These are phyloP conservation scores for Nezara viridula DNA, from an alignment of 2,888 invertebrate species.

Conservation along the genomic window DNA sequence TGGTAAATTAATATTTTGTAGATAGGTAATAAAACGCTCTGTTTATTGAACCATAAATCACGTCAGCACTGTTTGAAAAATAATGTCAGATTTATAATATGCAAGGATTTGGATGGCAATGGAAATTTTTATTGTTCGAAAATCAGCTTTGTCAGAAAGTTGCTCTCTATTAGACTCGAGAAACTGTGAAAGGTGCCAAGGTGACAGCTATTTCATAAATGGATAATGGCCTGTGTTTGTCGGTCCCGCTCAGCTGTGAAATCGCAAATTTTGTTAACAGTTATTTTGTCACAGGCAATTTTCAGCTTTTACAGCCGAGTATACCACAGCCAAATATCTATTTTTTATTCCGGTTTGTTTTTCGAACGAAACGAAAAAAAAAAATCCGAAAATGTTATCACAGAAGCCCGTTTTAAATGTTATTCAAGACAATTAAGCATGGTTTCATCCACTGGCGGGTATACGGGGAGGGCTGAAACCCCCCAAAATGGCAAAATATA, in stretches of 20 bases:
- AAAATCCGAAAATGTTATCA: background rate
- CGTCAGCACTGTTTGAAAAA: too few species aligned
- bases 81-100: too few species aligned
- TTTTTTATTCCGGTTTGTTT: background rate
- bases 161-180: background rate
- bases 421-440: too few species aligned
- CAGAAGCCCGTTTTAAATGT: too few species aligned
- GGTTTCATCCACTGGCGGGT: too few species aligned
- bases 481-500: too few species aligned
- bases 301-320: background rate
- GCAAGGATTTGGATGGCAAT: background rate
- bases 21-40: too few species aligned
- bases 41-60: too few species aligned
- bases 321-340: background rate
- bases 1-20: too few species aligned
- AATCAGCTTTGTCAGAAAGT: background rate
- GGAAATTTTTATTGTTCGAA: background rate
- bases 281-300: slow-evolving; percentile 46
- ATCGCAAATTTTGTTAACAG: slow-evolving; percentile 31
- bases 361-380: background rate
- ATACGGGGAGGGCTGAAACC: too few species aligned
- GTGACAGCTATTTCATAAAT: slow-evolving; percentile 42
- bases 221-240: slow-evolving; percentile 42
- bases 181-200: slow-evolving; percentile 42
- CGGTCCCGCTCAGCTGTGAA: slow-evolving; percentile 5